These are phyloP conservation scores for Xyrauchen texanus DNA, from an alignment of 2,113 vertebrate genomes.

Conservation along the genomic window DNA sequence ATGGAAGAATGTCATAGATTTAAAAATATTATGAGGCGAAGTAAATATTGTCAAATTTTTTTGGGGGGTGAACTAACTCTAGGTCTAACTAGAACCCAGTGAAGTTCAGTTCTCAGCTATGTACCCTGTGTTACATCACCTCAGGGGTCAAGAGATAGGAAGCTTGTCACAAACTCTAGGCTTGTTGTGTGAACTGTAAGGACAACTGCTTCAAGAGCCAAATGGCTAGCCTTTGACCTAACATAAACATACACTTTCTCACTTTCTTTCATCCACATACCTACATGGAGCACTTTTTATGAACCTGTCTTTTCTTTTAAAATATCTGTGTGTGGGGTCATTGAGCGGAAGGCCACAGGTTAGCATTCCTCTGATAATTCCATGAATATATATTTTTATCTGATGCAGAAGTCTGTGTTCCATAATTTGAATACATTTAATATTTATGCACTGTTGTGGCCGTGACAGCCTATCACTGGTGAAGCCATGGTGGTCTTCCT, in stretches of 20 bases:
- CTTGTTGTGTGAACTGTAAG: constrained; percentile 55
- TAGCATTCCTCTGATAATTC: constrained; percentile 66
- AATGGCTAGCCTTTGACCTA: constrained; percentile 29
- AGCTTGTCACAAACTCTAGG: constrained; percentile 17
- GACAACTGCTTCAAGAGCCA: constrained; percentile 40
- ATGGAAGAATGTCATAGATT: too few relatives aligned
- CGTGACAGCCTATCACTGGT: constrained; percentile 62
- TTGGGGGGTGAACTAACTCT: too few relatives aligned
- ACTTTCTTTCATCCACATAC: background rate
- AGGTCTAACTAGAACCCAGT: too few relatives aligned
- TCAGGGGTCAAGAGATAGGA: background rate
- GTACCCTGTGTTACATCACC: constrained; percentile 1
- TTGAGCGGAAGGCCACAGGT: constrained; percentile 31
- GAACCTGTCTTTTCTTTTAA: constrained; percentile 57
- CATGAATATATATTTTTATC: constrained; percentile 63
- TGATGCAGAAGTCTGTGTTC: constrained; percentile 55
- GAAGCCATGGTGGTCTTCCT: background rate
- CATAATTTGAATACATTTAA: constrained; percentile 77
- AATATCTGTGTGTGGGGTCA: constrained; percentile 21
- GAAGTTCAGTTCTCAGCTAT: background rate
- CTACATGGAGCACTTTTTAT: constrained; percentile 46
- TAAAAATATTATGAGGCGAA: too few relatives aligned
- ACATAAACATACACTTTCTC: constrained; percentile 1
- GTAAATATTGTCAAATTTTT: too few relatives aligned
- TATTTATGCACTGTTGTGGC: constrained; percentile 77